These are phyloP conservation scores for Tiliqua scincoides DNA, from an alignment of 2,113 vertebrate species.

Conservation along the genomic window DNA sequence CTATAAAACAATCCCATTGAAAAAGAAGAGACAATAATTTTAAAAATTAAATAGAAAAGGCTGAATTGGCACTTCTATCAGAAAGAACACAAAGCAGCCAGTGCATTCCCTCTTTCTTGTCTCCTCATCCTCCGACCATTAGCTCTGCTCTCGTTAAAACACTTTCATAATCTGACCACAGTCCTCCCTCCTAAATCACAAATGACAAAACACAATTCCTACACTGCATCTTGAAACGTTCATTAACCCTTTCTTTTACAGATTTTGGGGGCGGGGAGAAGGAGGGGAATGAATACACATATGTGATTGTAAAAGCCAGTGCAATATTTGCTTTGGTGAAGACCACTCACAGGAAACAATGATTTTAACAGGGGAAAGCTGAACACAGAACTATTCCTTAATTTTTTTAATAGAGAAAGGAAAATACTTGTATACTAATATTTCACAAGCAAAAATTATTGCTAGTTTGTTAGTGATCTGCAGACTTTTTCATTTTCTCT, in stretches of 20 bases:
- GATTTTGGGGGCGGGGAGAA: background rate
- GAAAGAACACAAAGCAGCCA: slow-evolving; percentile 69
- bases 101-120: slow-evolving; percentile 67
- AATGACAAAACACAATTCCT: slow-evolving; percentile 73
- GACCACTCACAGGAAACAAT: slow-evolving; percentile 18
- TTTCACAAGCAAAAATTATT: background rate
- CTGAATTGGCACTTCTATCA: slow-evolving; percentile 70
- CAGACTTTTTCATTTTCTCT: background rate
- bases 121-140: slow-evolving; percentile 66
- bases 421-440: slow-evolving; percentile 20
- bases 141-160: slow-evolving; percentile 78
- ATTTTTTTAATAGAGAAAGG: background rate
- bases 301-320: background rate
- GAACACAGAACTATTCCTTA: background rate
- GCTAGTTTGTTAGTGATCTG: slow-evolving; percentile 13
- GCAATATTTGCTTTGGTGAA: slow-evolving; percentile 12
- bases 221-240: slow-evolving; percentile 59
- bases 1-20: slow-evolving; percentile 49
- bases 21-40: slow-evolving; percentile 67
- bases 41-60: slow-evolving; percentile 63
- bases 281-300: background rate
- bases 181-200: slow-evolving; percentile 74
- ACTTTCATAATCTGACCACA: slow-evolving; percentile 77
- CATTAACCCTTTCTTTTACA: slow-evolving; percentile 72
- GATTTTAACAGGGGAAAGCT: background rate